Evolutionary conservation across 2,888 invertebrate genomes (phyloP), one percentile per base, ranked within the genome.

Genomic region (Drosophila austrosaltans): DNA sequence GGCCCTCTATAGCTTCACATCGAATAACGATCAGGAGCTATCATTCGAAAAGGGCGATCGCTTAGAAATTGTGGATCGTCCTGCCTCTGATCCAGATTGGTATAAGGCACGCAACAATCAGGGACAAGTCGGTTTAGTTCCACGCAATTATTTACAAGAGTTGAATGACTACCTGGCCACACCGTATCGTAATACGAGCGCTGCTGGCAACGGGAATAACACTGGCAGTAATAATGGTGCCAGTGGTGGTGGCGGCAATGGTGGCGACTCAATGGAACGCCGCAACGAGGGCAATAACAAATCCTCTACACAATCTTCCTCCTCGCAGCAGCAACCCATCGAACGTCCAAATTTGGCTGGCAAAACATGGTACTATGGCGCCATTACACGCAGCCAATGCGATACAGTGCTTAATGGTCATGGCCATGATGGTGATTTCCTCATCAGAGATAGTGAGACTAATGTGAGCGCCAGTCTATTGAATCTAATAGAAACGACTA

Each of bases 41-140:
- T 97, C 97, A 79, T 99, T 99, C 93, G 98, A 98, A 92, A 99
- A 99, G 92, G 98, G 98, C 62, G 99, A 99, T 93, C 95, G 97
- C 61, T 93, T 99, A 81, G 98, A 99, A 93, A 98, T 99, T 83
- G 94, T 99, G 76, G 99, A 99, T 93, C 96, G 98, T 91, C 99
- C 99, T 7, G 95, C 96, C 5, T 97, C 98, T 75, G 99, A 99
- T 94, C 99, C 99, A 7, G 99, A 99, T 93, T 99, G 99, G 99
- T 93, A 96, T 94, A 96, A 97, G 91, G 99, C 99, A 65, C 94
- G 98, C 58, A 99, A 99, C 93, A 95, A 95, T 65, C 96, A 96
- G 92, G 99, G 99, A 5, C 96, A 97, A 93, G 94, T 97, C 74
- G 99, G 99, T 64, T 95, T 99, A 85, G 98, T 99, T 89, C 99